Evolutionary conservation across 2,113 vertebrate genomes (phyloP).

Genomic region (Fulica atra): DNA sequence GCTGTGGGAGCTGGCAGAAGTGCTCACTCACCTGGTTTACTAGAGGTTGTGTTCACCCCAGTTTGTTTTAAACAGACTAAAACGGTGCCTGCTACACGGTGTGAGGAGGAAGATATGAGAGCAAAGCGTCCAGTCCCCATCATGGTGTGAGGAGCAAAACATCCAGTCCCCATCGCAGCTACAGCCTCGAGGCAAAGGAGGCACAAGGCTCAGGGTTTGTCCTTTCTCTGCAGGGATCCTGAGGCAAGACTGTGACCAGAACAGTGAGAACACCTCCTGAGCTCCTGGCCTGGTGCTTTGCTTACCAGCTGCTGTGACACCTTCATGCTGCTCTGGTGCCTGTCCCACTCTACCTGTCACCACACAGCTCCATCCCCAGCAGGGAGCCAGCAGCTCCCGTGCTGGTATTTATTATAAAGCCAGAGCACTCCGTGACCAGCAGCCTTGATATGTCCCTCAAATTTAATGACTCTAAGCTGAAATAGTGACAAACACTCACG

Average conservation of each 20-base stretch:
- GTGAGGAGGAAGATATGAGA: neutral
- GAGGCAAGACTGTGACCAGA: neutral
- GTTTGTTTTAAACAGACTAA: neutral
- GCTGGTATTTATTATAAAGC: neutral
- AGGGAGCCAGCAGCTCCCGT: no score
- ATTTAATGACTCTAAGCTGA: neutral
- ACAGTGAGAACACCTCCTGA: no score
- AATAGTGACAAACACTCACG: neutral
- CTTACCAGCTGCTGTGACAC: no score
- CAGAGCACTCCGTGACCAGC: neutral
- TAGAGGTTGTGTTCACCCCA: accelerated
- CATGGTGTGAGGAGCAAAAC: no score
- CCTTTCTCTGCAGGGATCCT: neutral
- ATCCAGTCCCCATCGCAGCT: neutral
- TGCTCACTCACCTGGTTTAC: no score
- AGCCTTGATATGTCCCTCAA: neutral
- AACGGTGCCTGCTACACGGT: neutral
- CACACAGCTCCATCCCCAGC: no score
- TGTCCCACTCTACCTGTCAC: no score
- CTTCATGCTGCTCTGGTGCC: no score
- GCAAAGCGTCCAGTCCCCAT: no score
- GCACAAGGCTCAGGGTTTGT: no score
- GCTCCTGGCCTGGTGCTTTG: no score
- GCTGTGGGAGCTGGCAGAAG: no score
- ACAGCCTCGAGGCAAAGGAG: neutral